Percentiles rank a stretch among this genome's conserved stretches.
phyloP scores from a whole-genome alignment of 2,797 vertebrate genomes.

The Ibycter americanus region DNA sequence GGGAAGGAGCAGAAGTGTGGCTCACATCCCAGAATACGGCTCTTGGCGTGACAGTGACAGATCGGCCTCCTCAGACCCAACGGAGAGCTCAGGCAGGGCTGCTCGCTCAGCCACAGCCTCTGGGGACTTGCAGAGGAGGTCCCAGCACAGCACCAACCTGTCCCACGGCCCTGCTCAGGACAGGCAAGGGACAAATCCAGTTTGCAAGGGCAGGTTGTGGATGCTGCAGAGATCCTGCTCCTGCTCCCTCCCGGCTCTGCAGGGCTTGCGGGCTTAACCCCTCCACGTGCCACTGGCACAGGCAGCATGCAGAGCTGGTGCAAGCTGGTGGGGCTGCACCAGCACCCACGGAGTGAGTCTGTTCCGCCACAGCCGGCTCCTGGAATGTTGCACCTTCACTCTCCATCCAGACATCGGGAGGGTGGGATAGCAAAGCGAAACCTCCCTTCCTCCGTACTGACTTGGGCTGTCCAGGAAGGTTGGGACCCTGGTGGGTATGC shows the following conservation, averaged over 20 bases:
- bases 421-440: background rate
- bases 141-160: background rate
- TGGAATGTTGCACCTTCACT: background rate
- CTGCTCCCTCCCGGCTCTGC: background rate
- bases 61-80: background rate
- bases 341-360: fast-evolving
- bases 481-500: fast-evolving
- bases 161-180: fast-evolving
- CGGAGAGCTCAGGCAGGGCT: fast-evolving
- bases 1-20: background rate
- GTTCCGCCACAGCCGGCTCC: background rate
- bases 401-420: fast-evolving
- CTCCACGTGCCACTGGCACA: background rate
- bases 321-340: background rate
- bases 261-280: background rate
- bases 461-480: background rate
- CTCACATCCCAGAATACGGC: background rate
- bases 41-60: background rate
- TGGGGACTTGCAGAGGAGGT: background rate
- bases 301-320: background rate
- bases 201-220: background rate
- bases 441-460: background rate
- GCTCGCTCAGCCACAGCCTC: background rate
- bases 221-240: background rate
- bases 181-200: fast-evolving